These are phyloP conservation scores for Eublepharis macularius DNA, from an alignment of 2,113 vertebrate species.

Conservation along the genomic window DNA sequence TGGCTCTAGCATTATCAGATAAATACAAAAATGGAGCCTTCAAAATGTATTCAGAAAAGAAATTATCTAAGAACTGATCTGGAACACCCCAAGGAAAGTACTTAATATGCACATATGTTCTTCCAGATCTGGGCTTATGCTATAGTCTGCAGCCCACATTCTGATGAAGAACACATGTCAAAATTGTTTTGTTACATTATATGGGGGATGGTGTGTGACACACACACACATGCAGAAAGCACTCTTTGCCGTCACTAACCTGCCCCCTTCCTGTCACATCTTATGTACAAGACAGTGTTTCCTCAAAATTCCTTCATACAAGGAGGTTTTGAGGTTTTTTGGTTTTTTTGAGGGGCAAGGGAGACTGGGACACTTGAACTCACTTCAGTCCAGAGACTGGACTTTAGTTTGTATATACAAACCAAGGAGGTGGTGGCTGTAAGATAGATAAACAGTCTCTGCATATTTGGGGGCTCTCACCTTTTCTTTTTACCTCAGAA, in stretches of 20 bases:
- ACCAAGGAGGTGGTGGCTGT: not conserved
- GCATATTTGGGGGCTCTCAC: not conserved
- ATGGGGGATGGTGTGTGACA: not conserved
- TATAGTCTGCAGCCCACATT: not conserved
- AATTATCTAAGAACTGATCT: not conserved
- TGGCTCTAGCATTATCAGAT: not conserved
- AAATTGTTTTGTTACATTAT: not conserved
- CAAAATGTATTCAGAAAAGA: not conserved
- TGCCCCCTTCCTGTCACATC: not conserved
- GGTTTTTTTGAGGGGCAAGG: no score
- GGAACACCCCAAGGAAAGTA: not conserved
- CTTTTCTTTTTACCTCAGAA: not conserved
- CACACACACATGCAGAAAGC: no score
- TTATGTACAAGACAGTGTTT: not conserved
- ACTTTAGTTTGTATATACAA: not conserved
- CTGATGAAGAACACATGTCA: not conserved
- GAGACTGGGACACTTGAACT: not conserved
- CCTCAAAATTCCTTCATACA: not conserved
- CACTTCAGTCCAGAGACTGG: no score
- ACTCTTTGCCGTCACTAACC: not conserved
- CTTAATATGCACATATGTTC: not conserved
- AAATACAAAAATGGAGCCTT: not conserved
- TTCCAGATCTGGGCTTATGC: not conserved
- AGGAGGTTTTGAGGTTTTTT: not conserved
- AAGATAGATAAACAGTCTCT: not conserved